Evolutionary conservation across 2,797 vertebrate genomes (phyloP), one percentile per base, ranked within the genome.

Genomic region (Tamandua tetradactyla): DNA sequence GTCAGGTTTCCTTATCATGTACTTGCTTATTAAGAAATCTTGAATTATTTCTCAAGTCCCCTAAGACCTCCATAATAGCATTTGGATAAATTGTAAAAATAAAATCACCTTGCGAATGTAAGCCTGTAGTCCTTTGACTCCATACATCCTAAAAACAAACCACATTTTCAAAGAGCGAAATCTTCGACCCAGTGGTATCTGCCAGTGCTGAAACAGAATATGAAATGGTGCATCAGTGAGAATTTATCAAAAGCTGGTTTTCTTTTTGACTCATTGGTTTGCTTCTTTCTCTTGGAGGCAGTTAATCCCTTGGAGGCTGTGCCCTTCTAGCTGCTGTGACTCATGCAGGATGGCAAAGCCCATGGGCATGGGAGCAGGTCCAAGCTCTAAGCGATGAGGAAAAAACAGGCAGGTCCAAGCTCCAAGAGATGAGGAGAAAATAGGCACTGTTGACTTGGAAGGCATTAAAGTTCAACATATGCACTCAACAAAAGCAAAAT

Each of bases 151-250:
- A 94, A 99, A 99, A 64, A 99, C 99, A 92, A 99, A 99, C 99
- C 99, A 99, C 98, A 99, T 94, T 98, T 99, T 99, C 91, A 99
- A 97, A 6, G 99, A 99, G 64, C 99, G 99, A 97, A 99, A 99
- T 95, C 99, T 98, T 94, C 99, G 99, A 23, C 99, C 99, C 89
- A 99, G 97, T 1, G 99, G 99, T 89, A 99, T 99, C 97, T 99
- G 99, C 99, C 99, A 99, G 89, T 99, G 99, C 99, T 99, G 97
- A 20, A 92, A 93, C 40, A 6, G 91, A 92, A 94, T 7, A 93
- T 18, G 80, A 44, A 79, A 42, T 13, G 42, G 14, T 14, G n/a
- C 27, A 17, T 94, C 76, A 61, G 66, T 81, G 74, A 78, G 52
- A 47, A 11, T 3, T 0, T 5, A 17, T 7, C 7, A 13, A 40